Base-by-base conservation (phyloP, 2,888 invertebrate genomes). In the Sceliomorpha sp. region DNA sequence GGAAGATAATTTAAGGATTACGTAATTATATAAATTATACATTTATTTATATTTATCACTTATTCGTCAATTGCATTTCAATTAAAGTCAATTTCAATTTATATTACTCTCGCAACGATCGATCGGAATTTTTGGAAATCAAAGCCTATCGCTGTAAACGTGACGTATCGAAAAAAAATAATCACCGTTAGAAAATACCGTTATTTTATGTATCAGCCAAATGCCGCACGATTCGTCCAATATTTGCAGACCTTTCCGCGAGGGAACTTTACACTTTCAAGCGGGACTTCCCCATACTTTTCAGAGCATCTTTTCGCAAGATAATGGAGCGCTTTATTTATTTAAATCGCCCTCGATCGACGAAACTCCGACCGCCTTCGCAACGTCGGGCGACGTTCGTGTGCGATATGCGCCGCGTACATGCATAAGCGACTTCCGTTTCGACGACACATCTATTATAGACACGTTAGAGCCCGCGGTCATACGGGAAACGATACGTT, bases 401-500 rank as follows among this genome's bases (percentile, higher is more conserved):
- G 60, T 50, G 63, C 14, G 42, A 27, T 27, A n/a, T 27, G 27
- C 42, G 8, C 8, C 9, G 8, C 8, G 8, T 29, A 29, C 8
- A 29, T 29, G 8, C 8, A 42, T 53, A 44, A 36, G 37, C 37
- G 50, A 59, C 67, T 67, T 64, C 68, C 63, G 59, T 60, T 53
- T 31, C 53, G 37, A 32, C 62, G 66, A 55, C 50, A 51, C 66
- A 72, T 72, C 53, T 56, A 72, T 72, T 72, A 72, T 69, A 66
- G 62, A 69, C 55, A 62, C 64, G 50, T 66, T 56, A 71, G 44
- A 50, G 40, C 48, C 24, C 45, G 63, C 58, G 67, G 50, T 67
- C 67, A 55, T 67, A 67, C 62, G 70, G 70, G 58, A 71, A 67
- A 66, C 59, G 62, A 55, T 67, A 73, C 63, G 63, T 70, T 75